Percentiles rank a stretch among this genome's conserved stretches.
Evolutionary conservation across 2,797 vertebrate species (phyloP).

Genomic region (Ataeniobius toweri): DNA sequence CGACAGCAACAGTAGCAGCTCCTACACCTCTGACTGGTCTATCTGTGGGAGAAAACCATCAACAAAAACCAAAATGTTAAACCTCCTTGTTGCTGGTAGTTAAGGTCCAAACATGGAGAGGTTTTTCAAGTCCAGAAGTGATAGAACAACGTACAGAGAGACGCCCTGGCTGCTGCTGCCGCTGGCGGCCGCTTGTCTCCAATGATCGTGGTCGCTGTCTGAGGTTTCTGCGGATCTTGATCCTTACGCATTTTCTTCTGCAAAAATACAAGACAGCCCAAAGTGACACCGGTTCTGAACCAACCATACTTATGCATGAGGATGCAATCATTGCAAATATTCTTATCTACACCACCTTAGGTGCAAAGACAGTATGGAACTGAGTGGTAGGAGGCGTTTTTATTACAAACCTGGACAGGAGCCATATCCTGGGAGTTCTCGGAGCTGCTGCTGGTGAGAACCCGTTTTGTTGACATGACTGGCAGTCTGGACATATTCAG

Average conservation of each 20-base stretch:
- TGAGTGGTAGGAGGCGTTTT: background rate
- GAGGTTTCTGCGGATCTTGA: slow-evolving; percentile 43
- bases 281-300: background rate
- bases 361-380: background rate
- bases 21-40: slow-evolving; percentile 51
- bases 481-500: slow-evolving; percentile 76
- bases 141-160: slow-evolving; percentile 57
- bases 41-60: slow-evolving; percentile 39
- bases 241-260: slow-evolving; percentile 77
- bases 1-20: slow-evolving; percentile 77
- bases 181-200: slow-evolving; percentile 55
- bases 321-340: background rate
- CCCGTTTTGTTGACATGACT: slow-evolving; percentile 73
- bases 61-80: background rate
- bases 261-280: slow-evolving; percentile 13
- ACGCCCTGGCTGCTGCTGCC: slow-evolving; percentile 41
- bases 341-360: background rate
- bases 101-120: background rate
- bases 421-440: slow-evolving; percentile 63
- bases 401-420: slow-evolving; percentile 70
- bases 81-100: background rate
- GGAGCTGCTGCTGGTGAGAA: slow-evolving; percentile 34
- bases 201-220: slow-evolving; percentile 60
- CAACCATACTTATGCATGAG: background rate
- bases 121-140: background rate